These are phyloP conservation scores for Criorhina ranunculi DNA, from an alignment of 2,888 invertebrate genomes.

Conservation along the genomic window DNA sequence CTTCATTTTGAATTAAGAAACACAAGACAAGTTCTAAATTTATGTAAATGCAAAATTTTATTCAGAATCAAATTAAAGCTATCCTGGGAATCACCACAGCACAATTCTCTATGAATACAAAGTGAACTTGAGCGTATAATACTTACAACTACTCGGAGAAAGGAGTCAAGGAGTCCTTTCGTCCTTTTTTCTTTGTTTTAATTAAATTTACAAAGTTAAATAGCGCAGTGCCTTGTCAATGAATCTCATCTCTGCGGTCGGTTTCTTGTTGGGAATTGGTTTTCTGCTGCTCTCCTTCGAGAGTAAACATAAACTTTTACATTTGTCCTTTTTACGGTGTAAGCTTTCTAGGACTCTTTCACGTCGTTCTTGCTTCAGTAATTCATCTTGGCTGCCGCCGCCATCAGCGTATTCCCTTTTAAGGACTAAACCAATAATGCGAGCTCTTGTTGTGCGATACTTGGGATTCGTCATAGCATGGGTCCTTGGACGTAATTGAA, in stretches of 20 bases:
- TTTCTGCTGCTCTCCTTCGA: conserved; percentile 16
- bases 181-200: not conserved
- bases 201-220: conserved; percentile 79
- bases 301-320: conserved; percentile 38
- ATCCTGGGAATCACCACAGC: conserved; percentile 6
- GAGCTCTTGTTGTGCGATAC: conserved; percentile 78
- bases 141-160: conserved; percentile 5
- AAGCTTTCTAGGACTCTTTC: conserved; percentile 74
- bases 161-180: not conserved
- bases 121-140: conserved; percentile 46
- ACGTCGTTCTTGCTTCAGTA: conserved; percentile 65
- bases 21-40: not conserved
- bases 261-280: conserved; percentile 30
- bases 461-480: conserved; percentile 73
- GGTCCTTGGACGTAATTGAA: conserved; percentile 51
- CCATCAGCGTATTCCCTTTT: conserved; percentile 78
- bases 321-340: conserved; percentile 49
- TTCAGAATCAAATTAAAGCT: conserved; percentile 58
- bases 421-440: conserved; percentile 80
- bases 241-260: conserved; percentile 76
- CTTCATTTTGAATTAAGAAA: not conserved
- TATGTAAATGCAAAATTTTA: conserved; percentile 18
- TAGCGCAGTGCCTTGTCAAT: conserved; percentile 81
- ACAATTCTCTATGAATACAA: conserved; percentile 54
- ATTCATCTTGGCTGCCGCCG: conserved; percentile 46